Evolutionary conservation across 2,113 vertebrate species (phyloP).

Genomic region (Prolemur simus): DNA sequence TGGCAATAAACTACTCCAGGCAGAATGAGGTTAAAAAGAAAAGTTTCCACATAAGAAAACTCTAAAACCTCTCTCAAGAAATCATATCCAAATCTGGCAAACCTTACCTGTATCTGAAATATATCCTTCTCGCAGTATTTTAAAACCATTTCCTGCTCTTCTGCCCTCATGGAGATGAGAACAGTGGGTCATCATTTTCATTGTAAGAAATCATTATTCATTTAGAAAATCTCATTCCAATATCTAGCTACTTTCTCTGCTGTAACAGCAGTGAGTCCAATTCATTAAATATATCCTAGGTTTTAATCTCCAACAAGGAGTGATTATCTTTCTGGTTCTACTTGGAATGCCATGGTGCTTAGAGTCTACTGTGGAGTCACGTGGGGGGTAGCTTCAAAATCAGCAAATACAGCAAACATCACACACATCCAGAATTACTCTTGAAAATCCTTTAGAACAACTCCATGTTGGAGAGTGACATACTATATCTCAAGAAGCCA

Average conservation of each 20-base stretch:
- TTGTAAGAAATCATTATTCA: background rate
- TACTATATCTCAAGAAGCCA: background rate
- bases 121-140: background rate
- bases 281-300: background rate
- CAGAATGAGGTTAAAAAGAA: conserved; percentile 31
- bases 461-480: background rate
- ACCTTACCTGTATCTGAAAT: background rate
- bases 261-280: background rate
- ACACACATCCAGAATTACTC: background rate
- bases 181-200: background rate
- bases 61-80: background rate
- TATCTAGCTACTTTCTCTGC: background rate
- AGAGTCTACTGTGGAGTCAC: background rate
- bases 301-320: background rate
- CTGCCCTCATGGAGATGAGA: background rate
- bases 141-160: background rate
- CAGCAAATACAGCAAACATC: background rate
- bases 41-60: background rate
- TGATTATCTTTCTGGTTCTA: background rate
- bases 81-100: background rate
- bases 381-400: background rate
- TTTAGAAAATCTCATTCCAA: background rate
- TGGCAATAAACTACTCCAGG: background rate
- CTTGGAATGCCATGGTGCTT: background rate
- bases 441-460: background rate